Percentiles rank a stretch among this genome's conserved stretches.
Conservation (phyloP, 2,888 invertebrate species). For the Lycocerus yunnanus region DNA sequence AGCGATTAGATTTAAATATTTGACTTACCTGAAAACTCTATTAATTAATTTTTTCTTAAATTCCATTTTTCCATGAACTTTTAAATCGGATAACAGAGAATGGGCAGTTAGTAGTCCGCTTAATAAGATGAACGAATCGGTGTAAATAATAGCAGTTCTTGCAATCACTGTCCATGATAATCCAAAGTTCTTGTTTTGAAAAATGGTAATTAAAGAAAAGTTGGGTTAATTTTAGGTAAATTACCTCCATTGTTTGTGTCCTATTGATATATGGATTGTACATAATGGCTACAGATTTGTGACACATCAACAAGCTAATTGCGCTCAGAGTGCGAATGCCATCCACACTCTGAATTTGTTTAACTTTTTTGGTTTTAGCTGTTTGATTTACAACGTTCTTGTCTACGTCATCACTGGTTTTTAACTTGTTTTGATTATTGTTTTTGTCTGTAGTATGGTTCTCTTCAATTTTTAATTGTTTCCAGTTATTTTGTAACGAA, state of each 20-base stretch:
- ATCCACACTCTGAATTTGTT: slow-evolving; percentile 59
- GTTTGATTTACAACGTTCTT: slow-evolving; percentile 41
- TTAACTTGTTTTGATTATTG: slow-evolving; percentile 2
- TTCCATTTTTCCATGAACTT: slow-evolving; percentile 58
- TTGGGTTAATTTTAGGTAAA: not conserved
- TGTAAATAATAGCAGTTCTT: slow-evolving; percentile 65
- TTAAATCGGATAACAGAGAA: slow-evolving; percentile 60
- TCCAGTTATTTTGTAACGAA: slow-evolving; percentile 23
- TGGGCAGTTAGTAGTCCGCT: slow-evolving; percentile 64
- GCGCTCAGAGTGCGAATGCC: slow-evolving; percentile 62
- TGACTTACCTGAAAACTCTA: slow-evolving; percentile 61
- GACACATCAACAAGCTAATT: slow-evolving; percentile 60
- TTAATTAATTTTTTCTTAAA: slow-evolving; percentile 58
- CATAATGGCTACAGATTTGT: slow-evolving; percentile 65
- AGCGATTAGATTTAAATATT: slow-evolving; percentile 22
- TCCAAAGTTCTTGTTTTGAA: slow-evolving; percentile 44
- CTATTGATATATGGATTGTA: slow-evolving; percentile 64
- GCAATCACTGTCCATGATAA: slow-evolving; percentile 65
- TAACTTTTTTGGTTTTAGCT: slow-evolving; percentile 55
- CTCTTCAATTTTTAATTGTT: not conserved
- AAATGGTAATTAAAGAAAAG: slow-evolving; percentile 22
- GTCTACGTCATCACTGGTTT: not conserved
- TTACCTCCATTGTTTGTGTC: slow-evolving; percentile 60
- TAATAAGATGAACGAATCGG: slow-evolving; percentile 65
- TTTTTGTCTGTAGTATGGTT: not conserved